Percentiles rank a stretch among this genome's conserved stretches.
These are phyloP conservation scores for Poeciliopsis occidentalis DNA, from an alignment of 2,113 vertebrate species.

Conservation along the genomic window DNA sequence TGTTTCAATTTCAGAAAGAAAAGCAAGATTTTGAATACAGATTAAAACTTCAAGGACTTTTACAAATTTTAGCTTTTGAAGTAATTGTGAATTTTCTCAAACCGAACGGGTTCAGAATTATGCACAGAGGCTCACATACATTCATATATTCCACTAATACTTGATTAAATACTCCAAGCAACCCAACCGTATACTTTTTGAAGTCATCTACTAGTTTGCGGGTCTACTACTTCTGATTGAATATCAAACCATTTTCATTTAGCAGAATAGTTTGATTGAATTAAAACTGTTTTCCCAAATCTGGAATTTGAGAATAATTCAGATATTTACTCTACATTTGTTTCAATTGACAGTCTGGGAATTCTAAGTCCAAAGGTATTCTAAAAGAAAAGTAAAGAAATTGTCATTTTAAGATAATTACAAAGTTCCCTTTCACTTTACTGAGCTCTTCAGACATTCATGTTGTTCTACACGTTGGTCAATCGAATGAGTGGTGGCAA, in stretches of 20 bases:
- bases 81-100: not conserved
- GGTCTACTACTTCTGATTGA: not conserved
- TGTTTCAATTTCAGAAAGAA: not conserved
- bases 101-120: not conserved
- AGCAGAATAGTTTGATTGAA: not conserved
- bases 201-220: not conserved
- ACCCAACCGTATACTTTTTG: no score
- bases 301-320: not conserved
- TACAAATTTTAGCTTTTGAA: not conserved
- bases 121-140: not conserved
- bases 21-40: slow-evolving; percentile 14
- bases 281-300: not conserved
- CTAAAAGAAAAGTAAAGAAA: no score
- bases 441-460: no score
- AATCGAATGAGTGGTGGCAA: not conserved
- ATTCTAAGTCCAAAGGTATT: no score
- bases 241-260: not conserved
- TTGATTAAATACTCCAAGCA: no score
- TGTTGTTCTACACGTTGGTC: not conserved
- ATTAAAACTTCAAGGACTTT: not conserved
- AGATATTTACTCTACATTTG: not conserved
- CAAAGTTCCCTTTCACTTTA: no score
- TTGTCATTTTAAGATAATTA: no score
- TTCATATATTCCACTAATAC: not conserved
- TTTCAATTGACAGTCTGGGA: no score